phyloP scores from a whole-genome alignment of 2,797 vertebrate species.

The Gymnodraco acuticeps region DNA sequence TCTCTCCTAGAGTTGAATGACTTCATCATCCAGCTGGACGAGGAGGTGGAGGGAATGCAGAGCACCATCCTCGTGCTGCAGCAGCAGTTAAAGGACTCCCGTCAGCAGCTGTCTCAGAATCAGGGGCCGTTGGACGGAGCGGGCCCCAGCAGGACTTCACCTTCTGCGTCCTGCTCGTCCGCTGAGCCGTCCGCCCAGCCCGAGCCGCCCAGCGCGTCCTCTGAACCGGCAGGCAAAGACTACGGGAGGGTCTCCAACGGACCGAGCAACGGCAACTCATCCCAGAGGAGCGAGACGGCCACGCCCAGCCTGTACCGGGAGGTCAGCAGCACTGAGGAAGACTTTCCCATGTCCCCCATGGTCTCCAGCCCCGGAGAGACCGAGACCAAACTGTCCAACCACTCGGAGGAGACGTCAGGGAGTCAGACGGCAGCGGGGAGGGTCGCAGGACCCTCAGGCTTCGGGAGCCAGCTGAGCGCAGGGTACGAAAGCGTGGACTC shows the following conservation, averaged over 20 bases:
- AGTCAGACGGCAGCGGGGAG: conserved; percentile 70
- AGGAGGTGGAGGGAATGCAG: conserved; percentile 99
- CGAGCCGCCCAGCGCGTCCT: conserved; percentile 85
- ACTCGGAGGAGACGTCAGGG: conserved; percentile 92
- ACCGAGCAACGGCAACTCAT: conserved; percentile 94
- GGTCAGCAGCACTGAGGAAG: conserved; percentile 94
- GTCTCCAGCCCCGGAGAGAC: conserved; percentile 91
- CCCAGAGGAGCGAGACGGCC: conserved; percentile 90
- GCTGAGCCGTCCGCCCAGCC: conserved; percentile 81
- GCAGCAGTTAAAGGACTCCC: conserved; percentile 94
- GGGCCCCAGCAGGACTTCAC: conserved; percentile 85
- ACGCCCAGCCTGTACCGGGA: conserved; percentile 93
- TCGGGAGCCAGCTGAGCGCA: conserved; percentile 94
- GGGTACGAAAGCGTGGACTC: conserved; percentile 99
- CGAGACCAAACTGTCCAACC: conserved; percentile 95
- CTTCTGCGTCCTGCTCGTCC: conserved; percentile 78
- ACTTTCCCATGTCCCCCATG: conserved; percentile 93
- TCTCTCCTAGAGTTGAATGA: conserved; percentile 91
- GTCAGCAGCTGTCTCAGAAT: conserved; percentile 82
- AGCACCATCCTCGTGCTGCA: conserved; percentile 97
- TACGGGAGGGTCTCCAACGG: conserved; percentile 95
- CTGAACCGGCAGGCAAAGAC: conserved; percentile 89
- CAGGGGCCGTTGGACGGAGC: conserved; percentile 79
- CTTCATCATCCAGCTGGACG: conserved; percentile 98
- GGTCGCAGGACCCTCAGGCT: conserved; percentile 81